Base-by-base conservation (phyloP, 1,140 invertebrate genomes). In the Myzus persicae region DNA sequence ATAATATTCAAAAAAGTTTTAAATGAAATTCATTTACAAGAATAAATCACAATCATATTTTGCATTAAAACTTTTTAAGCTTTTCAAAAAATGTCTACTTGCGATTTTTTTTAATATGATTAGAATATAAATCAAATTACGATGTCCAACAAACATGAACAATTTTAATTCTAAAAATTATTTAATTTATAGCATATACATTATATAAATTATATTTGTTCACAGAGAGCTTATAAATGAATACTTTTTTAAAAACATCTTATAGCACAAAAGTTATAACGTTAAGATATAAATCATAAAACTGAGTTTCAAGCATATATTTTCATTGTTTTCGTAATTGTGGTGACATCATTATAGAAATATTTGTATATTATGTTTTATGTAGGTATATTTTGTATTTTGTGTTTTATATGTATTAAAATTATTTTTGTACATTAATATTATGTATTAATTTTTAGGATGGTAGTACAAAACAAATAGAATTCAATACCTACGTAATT, bases 71-170 rank as follows among this genome's bases (percentile, higher is more conserved):
- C 40, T 40, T 84, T 40, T 31, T 40, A 84, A 84, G 24, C 24
- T 84, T 40, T 84, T 40, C n/a, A 76, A 84, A 84, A 82, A 82
- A 40, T 42, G 36, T 76, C 59, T 76, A 76, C 59, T 76, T 42
- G 82, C 36, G 38, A 26, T 84, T 84, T 84, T 84, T 82, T 40
- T 40, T 84, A 31, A 31, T 40, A 42, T 24, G 36, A 84, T 84
- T 84, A 84, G 38, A 84, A 84, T 84, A 84, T 84, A 84, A 84
- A 84, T 76, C 59, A 76, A 76, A 76, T 76, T 76, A n/a, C 18
- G 59, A 76, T 76, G 31, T n/a, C 59, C 59, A 76, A n/a, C 59
- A 76, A 76, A 76, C 59, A 76, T 76, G 59, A 76, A 76, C 31
- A 76, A 76, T 76, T 76, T 76, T 76, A 76, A 76, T 76, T 76